phyloP scores from a whole-genome alignment of 2,888 invertebrate species.

The Chalcis sispes region DNA sequence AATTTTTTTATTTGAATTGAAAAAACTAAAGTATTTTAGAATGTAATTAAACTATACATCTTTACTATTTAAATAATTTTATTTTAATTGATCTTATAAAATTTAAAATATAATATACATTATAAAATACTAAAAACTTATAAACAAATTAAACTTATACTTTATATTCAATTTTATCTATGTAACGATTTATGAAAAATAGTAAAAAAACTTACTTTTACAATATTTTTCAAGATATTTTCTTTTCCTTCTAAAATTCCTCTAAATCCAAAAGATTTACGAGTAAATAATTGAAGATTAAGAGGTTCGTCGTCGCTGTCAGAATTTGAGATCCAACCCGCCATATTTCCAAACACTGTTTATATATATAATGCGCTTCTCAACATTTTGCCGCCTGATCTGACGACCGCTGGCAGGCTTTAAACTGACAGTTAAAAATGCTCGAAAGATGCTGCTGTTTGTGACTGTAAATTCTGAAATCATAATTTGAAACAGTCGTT shows the following conservation, averaged over 20 bases:
- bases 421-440: no score
- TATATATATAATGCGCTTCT: neutral
- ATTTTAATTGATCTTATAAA: neutral
- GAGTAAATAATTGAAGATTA: constrained; percentile 50
- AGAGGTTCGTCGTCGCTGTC: constrained; percentile 52
- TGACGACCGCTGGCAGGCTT: no score
- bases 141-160: neutral
- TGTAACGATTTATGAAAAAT: no score
- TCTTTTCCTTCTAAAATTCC: constrained; percentile 39
- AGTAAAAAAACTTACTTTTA: constrained; percentile 37
- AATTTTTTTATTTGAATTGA: neutral
- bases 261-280: constrained; percentile 50
- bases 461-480: neutral
- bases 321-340: constrained; percentile 42
- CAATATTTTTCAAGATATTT: constrained; percentile 36
- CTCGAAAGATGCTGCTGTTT: neutral
- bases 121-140: neutral
- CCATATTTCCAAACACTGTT: constrained; percentile 53
- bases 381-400: no score
- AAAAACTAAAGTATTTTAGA: no score
- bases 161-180: no score
- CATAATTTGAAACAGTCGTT: no score
- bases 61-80: no score
- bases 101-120: neutral
- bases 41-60: no score